A percentile compares a stretch with the other conserved stretches of the same genome.
Evolutionary conservation across 2,797 vertebrate species (phyloP).

Genomic region (Scolopax rusticola): DNA sequence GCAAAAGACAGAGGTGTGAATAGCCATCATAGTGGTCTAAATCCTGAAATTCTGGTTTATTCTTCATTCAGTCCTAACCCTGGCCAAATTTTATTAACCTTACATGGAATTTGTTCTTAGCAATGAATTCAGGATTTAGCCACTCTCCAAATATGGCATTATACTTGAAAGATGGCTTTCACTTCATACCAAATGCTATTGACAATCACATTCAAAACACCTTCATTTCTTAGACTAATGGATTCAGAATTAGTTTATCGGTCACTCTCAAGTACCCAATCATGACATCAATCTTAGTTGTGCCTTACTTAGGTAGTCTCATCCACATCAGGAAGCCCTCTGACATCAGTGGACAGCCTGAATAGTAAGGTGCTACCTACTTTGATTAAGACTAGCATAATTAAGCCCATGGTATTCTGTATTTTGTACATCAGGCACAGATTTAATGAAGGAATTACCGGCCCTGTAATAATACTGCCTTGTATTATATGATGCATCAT

Average conservation of each 20-base stretch:
- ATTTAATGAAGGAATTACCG: neutral
- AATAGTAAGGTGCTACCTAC: neutral
- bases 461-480: neutral
- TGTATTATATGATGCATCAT: neutral
- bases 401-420: neutral
- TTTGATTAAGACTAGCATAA: neutral
- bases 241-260: neutral
- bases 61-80: neutral
- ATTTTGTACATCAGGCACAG: neutral
- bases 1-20: neutral
- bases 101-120: neutral
- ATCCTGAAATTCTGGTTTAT: neutral
- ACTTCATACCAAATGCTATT: neutral
- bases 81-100: neutral
- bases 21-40: neutral
- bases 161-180: neutral
- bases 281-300: neutral
- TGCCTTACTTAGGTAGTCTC: neutral
- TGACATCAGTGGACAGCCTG: neutral
- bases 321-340: neutral
- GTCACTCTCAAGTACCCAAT: neutral
- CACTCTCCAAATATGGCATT: neutral
- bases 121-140: neutral
- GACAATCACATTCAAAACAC: neutral
- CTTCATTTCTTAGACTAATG: neutral